A percentile compares a stretch with the other conserved stretches of the same genome.
These are phyloP conservation scores for Enteromius trimaculatus DNA, from an alignment of 2,797 vertebrate genomes.

Conservation along the genomic window DNA sequence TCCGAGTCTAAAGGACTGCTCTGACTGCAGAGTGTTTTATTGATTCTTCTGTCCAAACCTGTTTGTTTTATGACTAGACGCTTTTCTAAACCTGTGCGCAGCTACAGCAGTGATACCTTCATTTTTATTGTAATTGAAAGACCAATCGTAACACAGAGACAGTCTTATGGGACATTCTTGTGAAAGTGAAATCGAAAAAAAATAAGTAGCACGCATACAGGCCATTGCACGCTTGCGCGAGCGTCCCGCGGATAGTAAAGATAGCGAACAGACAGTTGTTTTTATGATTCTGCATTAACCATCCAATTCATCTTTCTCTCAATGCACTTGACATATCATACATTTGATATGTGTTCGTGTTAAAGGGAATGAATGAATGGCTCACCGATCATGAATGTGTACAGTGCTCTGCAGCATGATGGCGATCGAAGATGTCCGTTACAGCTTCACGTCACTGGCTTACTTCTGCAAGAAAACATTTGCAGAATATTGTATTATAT, in stretches of 20 bases:
- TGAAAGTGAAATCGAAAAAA: too few relatives aligned
- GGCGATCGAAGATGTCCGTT: background rate
- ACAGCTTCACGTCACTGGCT: background rate
- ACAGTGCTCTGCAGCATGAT: background rate
- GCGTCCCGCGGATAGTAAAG: too few relatives aligned
- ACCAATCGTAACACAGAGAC: background rate
- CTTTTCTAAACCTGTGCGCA: background rate
- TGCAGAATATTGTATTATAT: background rate
- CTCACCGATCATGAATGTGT: background rate
- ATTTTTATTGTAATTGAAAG: background rate
- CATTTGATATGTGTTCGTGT: background rate
- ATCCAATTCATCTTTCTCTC: background rate
- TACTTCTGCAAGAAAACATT: background rate
- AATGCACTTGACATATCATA: background rate
- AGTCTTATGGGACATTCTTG: background rate
- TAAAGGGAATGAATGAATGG: background rate
- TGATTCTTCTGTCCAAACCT: background rate
- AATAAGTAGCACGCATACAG: too few relatives aligned
- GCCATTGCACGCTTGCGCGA: too few relatives aligned
- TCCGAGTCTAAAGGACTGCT: background rate
- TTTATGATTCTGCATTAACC: background rate
- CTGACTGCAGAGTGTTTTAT: background rate
- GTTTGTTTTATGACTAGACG: background rate
- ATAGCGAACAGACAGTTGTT: background rate
- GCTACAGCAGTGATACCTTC: too few relatives aligned